Conservation (phyloP, 2,113 vertebrate genomes). For the Apistogramma diplotaenia region DNA sequence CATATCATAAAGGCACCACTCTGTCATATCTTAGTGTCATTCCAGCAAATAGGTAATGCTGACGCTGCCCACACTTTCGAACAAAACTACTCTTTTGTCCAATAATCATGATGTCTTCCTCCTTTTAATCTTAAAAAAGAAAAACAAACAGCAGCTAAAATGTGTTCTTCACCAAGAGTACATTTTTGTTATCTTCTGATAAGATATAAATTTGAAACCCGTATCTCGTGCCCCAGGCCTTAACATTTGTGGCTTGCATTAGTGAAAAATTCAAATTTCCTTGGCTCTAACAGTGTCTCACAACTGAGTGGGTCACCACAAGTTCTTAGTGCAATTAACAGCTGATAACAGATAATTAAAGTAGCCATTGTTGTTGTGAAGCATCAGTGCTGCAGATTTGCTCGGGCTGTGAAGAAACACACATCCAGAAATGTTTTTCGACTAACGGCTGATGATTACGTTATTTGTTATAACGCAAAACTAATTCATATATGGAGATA, state of each 20-base stretch:
- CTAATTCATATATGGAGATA: constrained; percentile 33
- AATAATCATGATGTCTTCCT: not conserved
- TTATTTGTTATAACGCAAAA: constrained; percentile 27
- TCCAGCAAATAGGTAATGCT: no score
- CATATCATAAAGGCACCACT: no score
- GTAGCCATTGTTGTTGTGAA: constrained; percentile 37
- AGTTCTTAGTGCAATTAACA: constrained; percentile 36
- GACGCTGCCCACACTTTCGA: not conserved
- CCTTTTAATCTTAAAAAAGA: not conserved
- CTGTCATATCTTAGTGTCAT: no score
- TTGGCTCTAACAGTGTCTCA: not conserved
- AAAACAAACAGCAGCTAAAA: not conserved
- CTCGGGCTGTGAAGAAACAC: not conserved
- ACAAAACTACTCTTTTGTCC: not conserved
- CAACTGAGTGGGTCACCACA: not conserved
- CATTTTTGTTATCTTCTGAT: constrained; percentile 1
- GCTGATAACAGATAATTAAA: constrained; percentile 53
- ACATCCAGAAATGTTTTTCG: constrained; percentile 18
- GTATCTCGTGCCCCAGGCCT: not conserved
- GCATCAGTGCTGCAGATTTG: not conserved
- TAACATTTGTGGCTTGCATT: not conserved
- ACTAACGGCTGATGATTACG: constrained; percentile 22
- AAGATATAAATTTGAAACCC: not conserved
- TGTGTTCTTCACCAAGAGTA: not conserved
- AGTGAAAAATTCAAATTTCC: not conserved